Evolutionary conservation across 2,797 vertebrate genomes (phyloP).

Genomic region (Myotis pilosus): DNA sequence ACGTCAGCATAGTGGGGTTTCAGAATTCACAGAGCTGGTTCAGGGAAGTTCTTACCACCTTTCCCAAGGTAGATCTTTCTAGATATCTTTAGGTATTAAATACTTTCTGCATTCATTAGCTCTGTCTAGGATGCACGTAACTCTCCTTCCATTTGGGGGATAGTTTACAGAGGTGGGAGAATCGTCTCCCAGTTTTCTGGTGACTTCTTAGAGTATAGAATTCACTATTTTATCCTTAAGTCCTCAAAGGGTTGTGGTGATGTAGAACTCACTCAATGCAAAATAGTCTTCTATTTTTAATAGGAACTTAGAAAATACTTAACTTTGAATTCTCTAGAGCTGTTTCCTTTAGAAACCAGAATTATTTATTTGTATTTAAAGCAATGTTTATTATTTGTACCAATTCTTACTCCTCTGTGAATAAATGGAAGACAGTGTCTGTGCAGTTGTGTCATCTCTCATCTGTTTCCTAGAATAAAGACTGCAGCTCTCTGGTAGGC

Average conservation of each 20-base stretch:
- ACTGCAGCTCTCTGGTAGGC: not conserved
- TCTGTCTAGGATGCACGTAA: slow-evolving; percentile 44
- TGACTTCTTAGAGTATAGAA: slow-evolving; percentile 58
- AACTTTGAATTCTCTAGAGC: slow-evolving; percentile 3
- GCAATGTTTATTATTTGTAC: slow-evolving; percentile 76
- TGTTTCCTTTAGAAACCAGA: slow-evolving; percentile 70
- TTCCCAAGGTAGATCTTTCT: slow-evolving; percentile 56
- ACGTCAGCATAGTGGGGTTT: not conserved
- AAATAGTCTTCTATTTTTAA: slow-evolving; percentile 76
- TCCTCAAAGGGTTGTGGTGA: slow-evolving; percentile 56
- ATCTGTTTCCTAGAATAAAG: not conserved
- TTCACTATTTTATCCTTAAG: slow-evolving; percentile 60
- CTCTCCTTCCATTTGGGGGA: not conserved
- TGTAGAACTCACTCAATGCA: slow-evolving; percentile 59
- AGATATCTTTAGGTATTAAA: slow-evolving; percentile 51
- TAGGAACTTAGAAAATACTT: slow-evolving; percentile 71
- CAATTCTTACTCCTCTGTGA: slow-evolving; percentile 70
- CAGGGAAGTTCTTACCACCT: slow-evolving; percentile 27
- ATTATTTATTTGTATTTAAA: slow-evolving; percentile 83
- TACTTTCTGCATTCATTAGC: slow-evolving; percentile 63
- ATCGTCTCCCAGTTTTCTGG: slow-evolving; percentile 46
- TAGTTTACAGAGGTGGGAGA: slow-evolving; percentile 43
- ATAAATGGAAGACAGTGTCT: slow-evolving; percentile 78
- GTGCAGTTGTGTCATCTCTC: slow-evolving; percentile 67
- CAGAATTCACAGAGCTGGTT: slow-evolving; percentile 17